phyloP scores from a whole-genome alignment of 2,888 invertebrate genomes.

The Rhagium mordax region DNA sequence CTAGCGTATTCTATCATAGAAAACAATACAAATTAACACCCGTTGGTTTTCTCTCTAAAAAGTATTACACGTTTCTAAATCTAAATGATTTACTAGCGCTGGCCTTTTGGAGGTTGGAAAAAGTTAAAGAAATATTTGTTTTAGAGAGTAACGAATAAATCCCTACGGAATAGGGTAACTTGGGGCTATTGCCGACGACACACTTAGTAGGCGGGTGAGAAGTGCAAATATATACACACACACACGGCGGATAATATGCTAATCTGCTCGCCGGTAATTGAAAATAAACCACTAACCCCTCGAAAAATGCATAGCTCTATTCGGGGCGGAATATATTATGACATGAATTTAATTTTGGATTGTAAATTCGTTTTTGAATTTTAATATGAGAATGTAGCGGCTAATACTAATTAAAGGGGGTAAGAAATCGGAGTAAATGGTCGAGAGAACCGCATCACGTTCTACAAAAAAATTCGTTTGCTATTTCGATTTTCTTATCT shows the following conservation, averaged over 20 bases:
- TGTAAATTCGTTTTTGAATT: neutral
- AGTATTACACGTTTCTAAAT: neutral
- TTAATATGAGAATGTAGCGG: neutral
- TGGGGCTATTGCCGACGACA: slow-evolving; percentile 16
- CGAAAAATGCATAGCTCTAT: slow-evolving; percentile 42
- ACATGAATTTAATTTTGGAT: slow-evolving; percentile 16
- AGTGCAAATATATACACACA: slow-evolving; percentile 56
- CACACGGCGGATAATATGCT: slow-evolving; percentile 61
- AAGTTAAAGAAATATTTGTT: slow-evolving; percentile 46
- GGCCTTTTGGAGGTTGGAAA: neutral
- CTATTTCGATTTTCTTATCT: too few species aligned
- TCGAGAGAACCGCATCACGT: neutral
- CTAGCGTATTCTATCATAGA: slow-evolving; percentile 34
- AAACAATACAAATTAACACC: slow-evolving; percentile 9
- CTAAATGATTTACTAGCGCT: slow-evolving; percentile 1
- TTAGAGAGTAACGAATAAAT: slow-evolving; percentile 41
- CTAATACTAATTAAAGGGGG: neutral
- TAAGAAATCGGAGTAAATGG: neutral
- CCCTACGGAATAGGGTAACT: slow-evolving; percentile 15
- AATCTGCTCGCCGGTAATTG: slow-evolving; percentile 62
- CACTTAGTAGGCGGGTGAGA: slow-evolving; percentile 45
- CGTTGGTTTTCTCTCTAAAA: neutral
- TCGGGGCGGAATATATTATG: slow-evolving; percentile 33
- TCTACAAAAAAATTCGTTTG: too few species aligned
- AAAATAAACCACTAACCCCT: slow-evolving; percentile 59